Base-by-base conservation (phyloP, 2,888 invertebrate genomes). In the Lordiphosa fenestrarum region DNA sequence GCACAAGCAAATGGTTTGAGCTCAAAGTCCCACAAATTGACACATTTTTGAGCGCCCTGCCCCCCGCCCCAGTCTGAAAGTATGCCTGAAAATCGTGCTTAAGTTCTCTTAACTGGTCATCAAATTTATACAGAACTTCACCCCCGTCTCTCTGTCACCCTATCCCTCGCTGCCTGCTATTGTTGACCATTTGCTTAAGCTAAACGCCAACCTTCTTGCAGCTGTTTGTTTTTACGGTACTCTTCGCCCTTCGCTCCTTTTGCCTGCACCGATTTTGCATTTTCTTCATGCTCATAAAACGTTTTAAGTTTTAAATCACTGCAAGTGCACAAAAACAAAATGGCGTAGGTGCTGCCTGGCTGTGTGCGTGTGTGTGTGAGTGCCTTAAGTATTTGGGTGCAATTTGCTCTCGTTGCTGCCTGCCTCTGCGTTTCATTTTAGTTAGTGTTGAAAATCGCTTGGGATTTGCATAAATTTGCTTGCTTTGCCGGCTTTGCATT, bases 371-470 rank as follows among this genome's bases (percentile, higher is more conserved):
- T 36, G 48, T 53, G 25, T 49, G 23, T 48, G 66, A 47, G 42
- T 59, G 69, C 55, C 77, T 73, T 81, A 77, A 77, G 84, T 77
- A 76, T 84, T 77, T 84, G 81, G 81, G 77, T 69, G 84, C 81
- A 77, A 77, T 77, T 77, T 77, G 84, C 73, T 59, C 44, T 48
- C 30, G 33, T 48, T 44, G 21, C 48, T 58, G 37, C 30, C 52
- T 56, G 15, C 12, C 38, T 30, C 33, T 60, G 71, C 72, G 54
- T 69, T 84, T 72, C 82, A 82, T 82, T 82, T 82, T 63, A 75
- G 83, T 78, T 75, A 84, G 83, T 78, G 84, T 82, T 84, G 77
- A 71, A 77, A 77, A 77, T 77, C 81, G 84, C 82, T 84, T 77
- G 73, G 84, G 77, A 77, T 77, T 77, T 77, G 84, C 84, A 77